phyloP scores from a whole-genome alignment of 1,140 invertebrate species.

The Heliconius nattereri region DNA sequence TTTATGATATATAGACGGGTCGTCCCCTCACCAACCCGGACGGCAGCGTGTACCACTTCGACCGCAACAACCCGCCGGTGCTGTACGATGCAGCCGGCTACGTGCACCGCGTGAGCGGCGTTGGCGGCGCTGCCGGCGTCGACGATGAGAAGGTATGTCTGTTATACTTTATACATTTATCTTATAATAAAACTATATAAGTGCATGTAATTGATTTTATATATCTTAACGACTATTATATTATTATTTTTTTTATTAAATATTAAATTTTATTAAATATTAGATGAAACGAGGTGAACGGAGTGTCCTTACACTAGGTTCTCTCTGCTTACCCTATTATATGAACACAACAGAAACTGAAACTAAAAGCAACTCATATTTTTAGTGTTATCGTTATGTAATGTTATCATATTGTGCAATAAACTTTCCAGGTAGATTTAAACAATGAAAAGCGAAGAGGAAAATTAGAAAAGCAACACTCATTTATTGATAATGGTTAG shows the following conservation, averaged over 20 bases:
- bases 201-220: no score
- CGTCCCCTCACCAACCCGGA: slow-evolving; percentile 72
- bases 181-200: no score
- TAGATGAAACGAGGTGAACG: no score
- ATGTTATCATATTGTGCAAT: not conserved
- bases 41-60: slow-evolving; percentile 72
- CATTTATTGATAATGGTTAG: slow-evolving; percentile 66
- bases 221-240: no score
- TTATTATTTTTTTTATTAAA: no score
- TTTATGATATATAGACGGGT: slow-evolving; percentile 52
- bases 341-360: not conserved
- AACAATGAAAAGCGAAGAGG: slow-evolving; percentile 60
- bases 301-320: no score
- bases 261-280: no score
- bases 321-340: not conserved
- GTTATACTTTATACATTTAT: no score
- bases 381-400: not conserved
- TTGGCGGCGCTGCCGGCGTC: not conserved
- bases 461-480: slow-evolving; percentile 69
- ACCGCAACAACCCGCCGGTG: slow-evolving; percentile 67
- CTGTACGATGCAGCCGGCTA: slow-evolving; percentile 48
- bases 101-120: not conserved
- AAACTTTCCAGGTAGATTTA: slow-evolving; percentile 50
- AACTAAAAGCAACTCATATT: not conserved
- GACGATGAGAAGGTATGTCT: no score